These are phyloP conservation scores for Salvelinus fontinalis DNA, from an alignment of 2,113 vertebrate genomes.

Conservation along the genomic window DNA sequence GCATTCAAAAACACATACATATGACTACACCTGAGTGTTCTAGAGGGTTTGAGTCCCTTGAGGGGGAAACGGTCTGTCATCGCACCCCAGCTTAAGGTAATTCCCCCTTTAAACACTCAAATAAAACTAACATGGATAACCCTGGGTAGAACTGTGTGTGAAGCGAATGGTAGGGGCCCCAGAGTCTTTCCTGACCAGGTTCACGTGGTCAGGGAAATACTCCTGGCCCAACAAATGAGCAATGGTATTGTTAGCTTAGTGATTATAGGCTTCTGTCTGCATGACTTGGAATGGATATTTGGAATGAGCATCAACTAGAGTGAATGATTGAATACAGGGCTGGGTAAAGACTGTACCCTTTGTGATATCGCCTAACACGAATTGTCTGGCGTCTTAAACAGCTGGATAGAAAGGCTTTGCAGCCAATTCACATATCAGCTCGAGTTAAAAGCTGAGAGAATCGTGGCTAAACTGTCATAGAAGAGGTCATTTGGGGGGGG, in stretches of 20 bases:
- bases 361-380: neutral
- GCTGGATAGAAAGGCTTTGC: too few species aligned
- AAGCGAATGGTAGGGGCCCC: too few species aligned
- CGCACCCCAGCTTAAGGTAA: neutral
- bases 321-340: neutral
- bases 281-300: neutral
- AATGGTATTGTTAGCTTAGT: neutral
- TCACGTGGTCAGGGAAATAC: too few species aligned
- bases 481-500: neutral
- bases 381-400: neutral
- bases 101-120: neutral
- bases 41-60: neutral
- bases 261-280: conserved; percentile 1
- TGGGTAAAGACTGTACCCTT: neutral
- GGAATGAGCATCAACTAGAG: neutral
- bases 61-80: neutral
- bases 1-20: conserved; percentile 2
- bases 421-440: too few species aligned
- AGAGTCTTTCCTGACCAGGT: too few species aligned
- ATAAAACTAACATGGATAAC: too few species aligned
- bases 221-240: too few species aligned
- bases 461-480: neutral
- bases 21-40: conserved; percentile 20
- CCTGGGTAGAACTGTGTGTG: too few species aligned
- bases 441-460: neutral